These are phyloP conservation scores for Jaculus jaculus DNA, from an alignment of 2,113 vertebrate genomes.

Conservation along the genomic window DNA sequence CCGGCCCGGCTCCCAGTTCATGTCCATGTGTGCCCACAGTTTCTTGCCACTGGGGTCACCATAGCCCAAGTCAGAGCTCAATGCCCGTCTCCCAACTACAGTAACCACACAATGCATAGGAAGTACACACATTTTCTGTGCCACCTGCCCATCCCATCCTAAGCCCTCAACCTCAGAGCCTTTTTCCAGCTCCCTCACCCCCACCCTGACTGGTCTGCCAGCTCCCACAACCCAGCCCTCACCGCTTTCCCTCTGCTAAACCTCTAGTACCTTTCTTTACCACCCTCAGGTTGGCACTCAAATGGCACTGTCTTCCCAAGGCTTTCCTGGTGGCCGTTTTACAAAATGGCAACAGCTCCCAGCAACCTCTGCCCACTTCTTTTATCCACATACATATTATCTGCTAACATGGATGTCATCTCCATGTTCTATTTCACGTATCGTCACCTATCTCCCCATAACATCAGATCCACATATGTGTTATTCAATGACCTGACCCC, in stretches of 20 bases:
- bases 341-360: neutral
- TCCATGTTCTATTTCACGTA: neutral
- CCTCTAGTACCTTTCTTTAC: neutral
- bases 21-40: neutral
- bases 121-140: neutral
- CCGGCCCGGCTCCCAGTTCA: neutral
- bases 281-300: neutral
- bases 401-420: neutral
- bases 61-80: neutral
- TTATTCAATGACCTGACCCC: neutral
- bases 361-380: neutral
- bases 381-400: neutral
- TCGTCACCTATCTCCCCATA: neutral
- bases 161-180: neutral
- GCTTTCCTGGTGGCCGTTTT: neutral
- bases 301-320: neutral
- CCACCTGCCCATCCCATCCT: too few species aligned
- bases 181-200: neutral
- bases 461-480: accelerated
- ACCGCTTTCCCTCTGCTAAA: accelerated
- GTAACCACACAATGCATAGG: too few species aligned
- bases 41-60: neutral
- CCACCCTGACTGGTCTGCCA: too few species aligned
- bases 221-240: neutral
- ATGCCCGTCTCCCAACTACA: too few species aligned